Evolutionary conservation across 2,797 vertebrate genomes (phyloP).

Genomic region (Myioborus melanocephalus): DNA sequence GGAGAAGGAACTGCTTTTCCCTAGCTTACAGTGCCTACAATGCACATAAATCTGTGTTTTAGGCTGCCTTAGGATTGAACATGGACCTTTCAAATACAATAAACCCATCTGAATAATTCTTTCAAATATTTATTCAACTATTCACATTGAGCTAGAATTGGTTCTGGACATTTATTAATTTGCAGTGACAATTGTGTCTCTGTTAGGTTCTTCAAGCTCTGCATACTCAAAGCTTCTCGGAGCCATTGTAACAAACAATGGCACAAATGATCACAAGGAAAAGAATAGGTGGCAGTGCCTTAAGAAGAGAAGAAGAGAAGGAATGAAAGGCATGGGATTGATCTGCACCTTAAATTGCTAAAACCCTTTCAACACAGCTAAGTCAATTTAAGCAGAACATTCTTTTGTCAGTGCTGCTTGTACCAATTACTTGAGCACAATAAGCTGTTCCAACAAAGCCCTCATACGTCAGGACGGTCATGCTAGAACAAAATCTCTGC

Average conservation of each 20-base stretch:
- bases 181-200: background rate
- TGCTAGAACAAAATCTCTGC: background rate
- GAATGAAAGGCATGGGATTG: background rate
- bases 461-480: background rate
- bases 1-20: background rate
- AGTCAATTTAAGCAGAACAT: slow-evolving; percentile 15
- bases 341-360: background rate
- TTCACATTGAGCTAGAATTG: background rate
- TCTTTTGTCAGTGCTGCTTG: background rate
- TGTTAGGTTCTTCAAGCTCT: background rate
- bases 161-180: background rate
- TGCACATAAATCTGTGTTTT: background rate
- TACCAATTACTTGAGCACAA: background rate
- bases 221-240: background rate
- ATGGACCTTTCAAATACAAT: background rate
- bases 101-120: background rate
- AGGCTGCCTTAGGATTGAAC: background rate
- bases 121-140: background rate
- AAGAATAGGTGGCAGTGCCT: background rate
- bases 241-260: background rate
- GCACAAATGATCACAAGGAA: background rate
- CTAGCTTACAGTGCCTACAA: background rate
- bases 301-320: background rate
- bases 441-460: background rate
- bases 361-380: background rate